A percentile compares a stretch with the other conserved stretches of the same genome.
These are phyloP conservation scores for Zosterops hypoxanthus DNA, from an alignment of 2,113 vertebrate genomes.

Conservation along the genomic window DNA sequence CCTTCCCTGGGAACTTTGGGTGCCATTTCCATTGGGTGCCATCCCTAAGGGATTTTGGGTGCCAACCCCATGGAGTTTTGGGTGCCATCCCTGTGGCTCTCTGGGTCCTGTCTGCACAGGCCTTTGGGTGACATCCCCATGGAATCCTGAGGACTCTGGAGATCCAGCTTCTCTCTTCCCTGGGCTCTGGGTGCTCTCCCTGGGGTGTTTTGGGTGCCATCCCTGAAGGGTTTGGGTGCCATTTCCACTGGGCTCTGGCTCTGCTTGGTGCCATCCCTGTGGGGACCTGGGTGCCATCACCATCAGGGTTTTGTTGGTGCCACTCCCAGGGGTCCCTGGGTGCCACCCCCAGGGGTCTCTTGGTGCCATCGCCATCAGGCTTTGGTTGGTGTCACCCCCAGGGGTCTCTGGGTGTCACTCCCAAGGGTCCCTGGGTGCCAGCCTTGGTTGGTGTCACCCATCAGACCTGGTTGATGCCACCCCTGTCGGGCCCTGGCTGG, in stretches of 20 bases:
- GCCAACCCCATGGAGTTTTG: rapidly evolving
- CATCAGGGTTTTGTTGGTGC: not conserved
- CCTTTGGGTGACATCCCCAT: not conserved
- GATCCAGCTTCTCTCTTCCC: not conserved
- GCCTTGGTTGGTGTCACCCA: not conserved
- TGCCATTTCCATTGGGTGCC: not conserved
- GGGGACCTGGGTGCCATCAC: not conserved
- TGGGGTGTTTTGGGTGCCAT: not conserved
- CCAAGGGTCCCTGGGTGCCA: not conserved
- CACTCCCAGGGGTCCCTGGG: not conserved
- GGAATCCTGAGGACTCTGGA: not conserved
- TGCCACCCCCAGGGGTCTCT: too few relatives aligned
- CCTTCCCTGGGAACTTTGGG: rapidly evolving
- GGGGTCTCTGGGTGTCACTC: not conserved
- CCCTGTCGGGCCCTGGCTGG: rapidly evolving
- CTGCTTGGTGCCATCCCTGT: not conserved
- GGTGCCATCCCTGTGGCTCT: rapidly evolving
- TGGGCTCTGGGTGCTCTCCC: not conserved
- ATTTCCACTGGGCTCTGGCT: not conserved
- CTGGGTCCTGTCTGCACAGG: too few relatives aligned
- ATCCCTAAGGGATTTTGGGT: rapidly evolving
- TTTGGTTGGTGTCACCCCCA: not conserved
- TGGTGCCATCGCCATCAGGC: too few relatives aligned
- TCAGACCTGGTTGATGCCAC: not conserved
- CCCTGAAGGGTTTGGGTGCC: rapidly evolving